A percentile compares a stretch with the other conserved stretches of the same genome.
phyloP scores from a whole-genome alignment of 1,140 invertebrate genomes.

The Uloborus diversus region DNA sequence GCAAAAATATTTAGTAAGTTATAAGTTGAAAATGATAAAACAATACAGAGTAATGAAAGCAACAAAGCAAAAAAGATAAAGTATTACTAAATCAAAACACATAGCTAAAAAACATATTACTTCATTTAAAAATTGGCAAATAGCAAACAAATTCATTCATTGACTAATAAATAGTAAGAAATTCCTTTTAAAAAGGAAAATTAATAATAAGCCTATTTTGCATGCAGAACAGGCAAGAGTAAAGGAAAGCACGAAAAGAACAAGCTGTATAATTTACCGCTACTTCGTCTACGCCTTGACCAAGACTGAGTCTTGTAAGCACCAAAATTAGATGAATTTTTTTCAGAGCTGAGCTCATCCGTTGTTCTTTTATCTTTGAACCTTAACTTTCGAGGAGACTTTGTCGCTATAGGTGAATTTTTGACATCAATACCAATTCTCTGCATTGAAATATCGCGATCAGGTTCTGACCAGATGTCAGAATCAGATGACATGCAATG shows the following conservation, averaged over 20 bases:
- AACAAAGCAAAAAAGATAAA: too few relatives aligned
- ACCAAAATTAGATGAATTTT: conserved; percentile 23
- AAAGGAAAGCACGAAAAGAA: conserved; percentile 1
- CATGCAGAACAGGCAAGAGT: conserved; percentile 45
- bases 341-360: conserved; percentile 10
- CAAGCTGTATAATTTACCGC: conserved; percentile 38
- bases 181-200: too few relatives aligned
- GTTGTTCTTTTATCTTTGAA: not conserved
- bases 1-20: too few relatives aligned
- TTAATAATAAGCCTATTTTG: too few relatives aligned
- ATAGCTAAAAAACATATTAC: too few relatives aligned
- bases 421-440: conserved; percentile 47
- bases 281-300: conserved; percentile 21
- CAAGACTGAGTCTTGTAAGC: conserved; percentile 8
- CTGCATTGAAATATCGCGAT: conserved; percentile 48
- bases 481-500: conserved; percentile 46
- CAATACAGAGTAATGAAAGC: too few relatives aligned
- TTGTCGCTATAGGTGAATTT: conserved; percentile 1
- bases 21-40: too few relatives aligned
- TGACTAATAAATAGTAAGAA: too few relatives aligned
- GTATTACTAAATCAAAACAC: too few relatives aligned
- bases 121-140: too few relatives aligned
- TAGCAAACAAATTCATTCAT: too few relatives aligned
- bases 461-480: conserved; percentile 54
- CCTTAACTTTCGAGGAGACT: conserved; percentile 21